phyloP scores from a whole-genome alignment of 2,797 vertebrate species.

The Bradypodion pumilum region DNA sequence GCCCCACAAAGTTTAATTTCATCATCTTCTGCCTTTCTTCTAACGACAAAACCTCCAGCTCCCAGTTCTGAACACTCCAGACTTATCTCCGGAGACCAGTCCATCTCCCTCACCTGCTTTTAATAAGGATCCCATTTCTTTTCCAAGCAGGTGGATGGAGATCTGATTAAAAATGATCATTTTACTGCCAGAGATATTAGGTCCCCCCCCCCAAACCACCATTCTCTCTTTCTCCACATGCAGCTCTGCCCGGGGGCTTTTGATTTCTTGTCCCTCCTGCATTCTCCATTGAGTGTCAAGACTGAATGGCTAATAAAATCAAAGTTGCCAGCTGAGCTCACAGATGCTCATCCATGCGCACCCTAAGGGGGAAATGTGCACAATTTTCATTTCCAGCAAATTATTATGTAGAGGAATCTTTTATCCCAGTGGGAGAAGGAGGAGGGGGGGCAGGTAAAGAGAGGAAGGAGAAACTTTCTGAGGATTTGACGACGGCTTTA shows the following conservation, averaged over 20 bases:
- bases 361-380: slow-evolving; percentile 40
- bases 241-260: not conserved
- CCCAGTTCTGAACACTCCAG: slow-evolving; percentile 39
- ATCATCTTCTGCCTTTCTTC: not conserved
- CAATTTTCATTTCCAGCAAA: slow-evolving; percentile 52
- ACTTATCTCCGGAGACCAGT: slow-evolving; percentile 65
- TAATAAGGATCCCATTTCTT: slow-evolving; percentile 43
- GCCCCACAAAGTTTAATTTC: not conserved
- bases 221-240: too few species aligned
- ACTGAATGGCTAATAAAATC: slow-evolving; percentile 62
- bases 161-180: slow-evolving; percentile 52
- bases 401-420: slow-evolving; percentile 54
- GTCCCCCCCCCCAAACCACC: slow-evolving; percentile 39
- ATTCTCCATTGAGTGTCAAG: slow-evolving; percentile 55
- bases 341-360: slow-evolving; percentile 55
- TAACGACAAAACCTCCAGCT: slow-evolving; percentile 49
- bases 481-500: not conserved
- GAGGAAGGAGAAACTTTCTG: slow-evolving; percentile 42
- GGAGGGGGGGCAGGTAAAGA: not conserved
- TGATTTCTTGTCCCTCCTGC: slow-evolving; percentile 49
- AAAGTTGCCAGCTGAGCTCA: slow-evolving; percentile 58
- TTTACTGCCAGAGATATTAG: slow-evolving; percentile 49
- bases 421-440: slow-evolving; percentile 41
- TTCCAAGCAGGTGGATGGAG: slow-evolving; percentile 38
- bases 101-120: slow-evolving; percentile 62